Evolutionary conservation across 2,797 vertebrate genomes (phyloP).

Genomic region (Lepus townsendii): DNA sequence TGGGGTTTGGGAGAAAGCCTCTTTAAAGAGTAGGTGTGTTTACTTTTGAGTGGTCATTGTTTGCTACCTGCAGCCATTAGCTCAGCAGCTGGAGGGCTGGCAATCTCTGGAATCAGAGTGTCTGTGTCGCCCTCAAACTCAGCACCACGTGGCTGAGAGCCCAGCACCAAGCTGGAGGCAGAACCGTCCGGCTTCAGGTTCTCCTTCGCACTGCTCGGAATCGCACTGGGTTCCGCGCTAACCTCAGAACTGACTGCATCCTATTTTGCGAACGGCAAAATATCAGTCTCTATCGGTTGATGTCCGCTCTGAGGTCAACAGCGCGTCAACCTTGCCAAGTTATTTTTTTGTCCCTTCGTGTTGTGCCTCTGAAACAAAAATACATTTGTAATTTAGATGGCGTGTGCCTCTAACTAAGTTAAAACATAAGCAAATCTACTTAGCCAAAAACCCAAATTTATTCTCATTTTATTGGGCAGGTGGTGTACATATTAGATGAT

Average conservation of each 20-base stretch:
- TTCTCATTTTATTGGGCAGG: conserved; percentile 85
- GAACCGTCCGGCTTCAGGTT: neutral
- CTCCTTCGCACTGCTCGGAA: conserved; percentile 62
- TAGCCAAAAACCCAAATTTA: conserved; percentile 76
- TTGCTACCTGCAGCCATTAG: conserved; percentile 79
- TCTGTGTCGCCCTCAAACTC: neutral
- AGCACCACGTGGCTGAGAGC: neutral
- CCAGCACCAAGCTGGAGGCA: neutral
- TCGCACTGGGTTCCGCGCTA: neutral
- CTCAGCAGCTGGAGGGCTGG: conserved; percentile 50
- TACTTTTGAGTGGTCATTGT: conserved; percentile 74
- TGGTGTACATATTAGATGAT: conserved; percentile 79
- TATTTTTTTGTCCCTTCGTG: conserved; percentile 48
- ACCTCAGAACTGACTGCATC: neutral
- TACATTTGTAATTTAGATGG: conserved; percentile 48
- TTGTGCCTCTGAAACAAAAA: conserved; percentile 66
- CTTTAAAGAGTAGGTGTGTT: conserved; percentile 81
- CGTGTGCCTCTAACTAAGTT: conserved; percentile 73
- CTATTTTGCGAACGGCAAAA: conserved; percentile 21
- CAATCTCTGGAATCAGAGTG: neutral
- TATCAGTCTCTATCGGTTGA: neutral
- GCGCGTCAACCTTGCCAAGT: neutral
- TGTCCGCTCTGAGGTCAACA: conserved; percentile 54
- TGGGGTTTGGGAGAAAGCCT: conserved; percentile 58
- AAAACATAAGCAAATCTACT: conserved; percentile 79